phyloP scores from a whole-genome alignment of 1,140 invertebrate species.

The Euglossa dilemma region DNA sequence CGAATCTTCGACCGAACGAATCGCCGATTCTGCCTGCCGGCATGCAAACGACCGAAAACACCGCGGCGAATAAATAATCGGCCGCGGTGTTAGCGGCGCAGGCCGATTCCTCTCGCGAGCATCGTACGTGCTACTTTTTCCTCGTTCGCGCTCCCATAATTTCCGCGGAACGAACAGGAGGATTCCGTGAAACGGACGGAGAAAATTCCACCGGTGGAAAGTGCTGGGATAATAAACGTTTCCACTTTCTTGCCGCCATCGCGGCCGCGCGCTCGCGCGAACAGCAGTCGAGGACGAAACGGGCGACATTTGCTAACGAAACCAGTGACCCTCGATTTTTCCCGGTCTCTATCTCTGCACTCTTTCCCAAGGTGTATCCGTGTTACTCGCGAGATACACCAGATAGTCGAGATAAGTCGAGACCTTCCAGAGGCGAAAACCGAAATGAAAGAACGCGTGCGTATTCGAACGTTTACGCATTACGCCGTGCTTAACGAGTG shows the following conservation, averaged over 20 bases:
- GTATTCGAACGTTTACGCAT: no score
- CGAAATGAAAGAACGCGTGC: no score
- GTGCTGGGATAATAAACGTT: conserved; percentile 38
- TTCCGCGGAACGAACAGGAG: conserved; percentile 28
- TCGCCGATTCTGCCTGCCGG: neutral
- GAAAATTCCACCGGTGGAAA: conserved; percentile 55
- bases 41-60: neutral
- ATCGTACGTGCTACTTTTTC: conserved; percentile 49
- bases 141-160: conserved; percentile 52
- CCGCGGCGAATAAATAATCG: neutral
- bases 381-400: no score
- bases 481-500: no score
- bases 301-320: conserved; percentile 15
- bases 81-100: neutral
- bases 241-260: conserved; percentile 36
- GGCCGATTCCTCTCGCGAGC: conserved; percentile 11
- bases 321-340: neutral
- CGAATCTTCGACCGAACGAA: neutral
- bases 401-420: no score
- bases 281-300: neutral
- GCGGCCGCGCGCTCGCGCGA: neutral
- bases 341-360: no score
- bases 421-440: no score
- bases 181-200: conserved; percentile 35
- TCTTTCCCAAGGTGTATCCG: no score